Evolutionary conservation across 92 coral and sea anemone genomes (phyloP), one percentile per base, ranked within the genome.

Genomic region (Zoanthus sansibaricus): DNA sequence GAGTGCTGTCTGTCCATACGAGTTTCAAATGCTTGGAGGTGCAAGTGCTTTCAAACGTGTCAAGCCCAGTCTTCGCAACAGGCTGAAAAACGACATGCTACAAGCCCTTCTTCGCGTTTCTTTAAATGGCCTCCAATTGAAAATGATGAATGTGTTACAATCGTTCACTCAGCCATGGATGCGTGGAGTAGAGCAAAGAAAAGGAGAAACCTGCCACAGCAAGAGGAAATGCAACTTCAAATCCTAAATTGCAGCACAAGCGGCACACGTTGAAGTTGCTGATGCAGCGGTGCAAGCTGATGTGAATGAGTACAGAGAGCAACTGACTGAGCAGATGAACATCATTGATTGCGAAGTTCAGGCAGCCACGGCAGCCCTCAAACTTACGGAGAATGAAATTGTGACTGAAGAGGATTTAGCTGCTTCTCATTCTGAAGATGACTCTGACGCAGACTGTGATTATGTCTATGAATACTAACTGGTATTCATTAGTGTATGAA

Each of bases 121-220:
- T 13, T 4, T 72, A 10, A 72, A 42, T 15, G 25, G 89, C 52
- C 90, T 87, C 10, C 89, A 91, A 44, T 91, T 93, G 12, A 84
- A 16, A 90, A 45, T 86, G 91, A n/a, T 88, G 95, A 25, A 25
- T 25, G 25, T 78, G 25, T 20, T 18, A 8, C 16, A 18, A 16
- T 61, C 7, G 21, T 61, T 20, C 25, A 16, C 16, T 16, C 25
- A n/a, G 69, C 69, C 5, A 20, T 20, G 25, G 69, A 61, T 16
- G 25, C 25, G 3, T 61, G 69, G 69, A 16, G 7, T 6, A 16
- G 25, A 8, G 69, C 69, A n/a, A 61, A 61, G 69, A 61, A 61
- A 8, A 61, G 69, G 9, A 56, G 16, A 9, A 56, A 56, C 64
- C 14, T 56, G 17, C 64, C 64, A 56, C 64, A 56, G 64, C 13